Conservation (phyloP, 2,888 invertebrate species). For the Drosophila phalerata region DNA sequence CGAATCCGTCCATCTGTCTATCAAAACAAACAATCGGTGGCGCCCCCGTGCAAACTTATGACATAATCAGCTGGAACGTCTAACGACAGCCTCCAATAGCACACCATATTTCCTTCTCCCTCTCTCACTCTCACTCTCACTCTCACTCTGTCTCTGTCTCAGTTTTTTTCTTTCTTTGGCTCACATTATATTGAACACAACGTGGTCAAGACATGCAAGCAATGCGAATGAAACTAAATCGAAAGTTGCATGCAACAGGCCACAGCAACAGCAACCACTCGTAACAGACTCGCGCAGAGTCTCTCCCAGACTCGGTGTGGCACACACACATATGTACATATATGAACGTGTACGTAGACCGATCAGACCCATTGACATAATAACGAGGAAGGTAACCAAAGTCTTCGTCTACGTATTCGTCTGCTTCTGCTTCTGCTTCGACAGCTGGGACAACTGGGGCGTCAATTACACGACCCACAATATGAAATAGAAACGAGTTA, state of each 20-base stretch:
- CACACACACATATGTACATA: conserved; percentile 13
- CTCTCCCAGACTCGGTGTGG: conserved; percentile 17
- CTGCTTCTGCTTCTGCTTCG: conserved; percentile 27
- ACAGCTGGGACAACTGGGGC: conserved; percentile 55
- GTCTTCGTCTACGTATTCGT: conserved; percentile 44
- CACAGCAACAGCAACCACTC: conserved; percentile 54
- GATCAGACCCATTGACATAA: conserved; percentile 84
- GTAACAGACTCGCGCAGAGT: conserved; percentile 64
- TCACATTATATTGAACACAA: conserved; percentile 60
- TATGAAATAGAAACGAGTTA: conserved; percentile 62
- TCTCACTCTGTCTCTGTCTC: not conserved
- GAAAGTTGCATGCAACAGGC: conserved; percentile 76
- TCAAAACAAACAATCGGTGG: conserved; percentile 49
- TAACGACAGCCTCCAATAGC: conserved; percentile 65
- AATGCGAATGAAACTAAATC: conserved; percentile 79
- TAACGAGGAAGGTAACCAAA: conserved; percentile 84
- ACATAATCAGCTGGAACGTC: conserved; percentile 76
- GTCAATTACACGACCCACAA: conserved; percentile 72
- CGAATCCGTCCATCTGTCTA: conserved; percentile 47
- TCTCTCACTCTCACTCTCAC: not conserved
- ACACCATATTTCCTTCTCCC: conserved; percentile 1
- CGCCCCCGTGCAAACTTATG: conserved; percentile 64
- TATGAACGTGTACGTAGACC: conserved; percentile 27
- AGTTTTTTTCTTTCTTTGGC: conserved; percentile 20
- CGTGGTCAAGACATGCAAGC: conserved; percentile 80